Conservation (phyloP, 1,140 invertebrate species). For the Elymnias hypermnestra region DNA sequence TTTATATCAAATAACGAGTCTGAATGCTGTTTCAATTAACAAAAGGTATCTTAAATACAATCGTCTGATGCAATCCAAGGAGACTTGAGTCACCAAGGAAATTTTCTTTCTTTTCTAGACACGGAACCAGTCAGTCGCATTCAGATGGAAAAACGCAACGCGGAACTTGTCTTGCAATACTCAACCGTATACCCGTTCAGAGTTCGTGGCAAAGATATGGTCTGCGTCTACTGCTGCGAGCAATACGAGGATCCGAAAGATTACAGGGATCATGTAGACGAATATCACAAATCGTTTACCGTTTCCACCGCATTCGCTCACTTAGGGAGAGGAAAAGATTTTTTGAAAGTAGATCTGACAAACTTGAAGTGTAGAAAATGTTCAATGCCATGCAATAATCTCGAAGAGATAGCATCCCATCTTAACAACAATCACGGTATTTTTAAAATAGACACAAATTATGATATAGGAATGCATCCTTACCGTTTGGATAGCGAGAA, state of each 20-base stretch:
- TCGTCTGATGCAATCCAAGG: too few relatives aligned
- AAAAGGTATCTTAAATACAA: too few relatives aligned
- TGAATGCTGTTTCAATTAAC: too few relatives aligned
- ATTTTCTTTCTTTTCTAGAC: slow-evolving; percentile 58
- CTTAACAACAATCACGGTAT: slow-evolving; percentile 29
- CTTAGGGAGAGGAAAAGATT: slow-evolving; percentile 26
- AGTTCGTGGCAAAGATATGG: slow-evolving; percentile 39
- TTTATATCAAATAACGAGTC: too few relatives aligned
- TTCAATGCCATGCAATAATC: slow-evolving; percentile 19
- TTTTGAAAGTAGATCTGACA: slow-evolving; percentile 46
- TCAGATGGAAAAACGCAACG: slow-evolving; percentile 50
- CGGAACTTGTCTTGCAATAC: slow-evolving; percentile 55
- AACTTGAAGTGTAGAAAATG: slow-evolving; percentile 41
- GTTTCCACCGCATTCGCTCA: slow-evolving; percentile 43
- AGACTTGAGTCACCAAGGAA: slow-evolving; percentile 23
- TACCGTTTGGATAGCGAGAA: slow-evolving; percentile 48
- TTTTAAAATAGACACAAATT: slow-evolving; percentile 29
- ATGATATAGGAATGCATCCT: slow-evolving; percentile 42
- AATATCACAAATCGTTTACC: slow-evolving; percentile 33
- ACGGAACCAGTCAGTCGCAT: slow-evolving; percentile 28
- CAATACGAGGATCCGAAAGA: slow-evolving; percentile 33
- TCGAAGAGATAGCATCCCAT: slow-evolving; percentile 36
- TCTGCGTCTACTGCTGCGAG: slow-evolving; percentile 63
- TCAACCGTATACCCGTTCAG: slow-evolving; percentile 61
- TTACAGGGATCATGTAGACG: slow-evolving; percentile 39